A percentile compares a stretch with the other conserved stretches of the same genome.
phyloP scores from a whole-genome alignment of 2,888 invertebrate genomes.

The Troides helena region DNA sequence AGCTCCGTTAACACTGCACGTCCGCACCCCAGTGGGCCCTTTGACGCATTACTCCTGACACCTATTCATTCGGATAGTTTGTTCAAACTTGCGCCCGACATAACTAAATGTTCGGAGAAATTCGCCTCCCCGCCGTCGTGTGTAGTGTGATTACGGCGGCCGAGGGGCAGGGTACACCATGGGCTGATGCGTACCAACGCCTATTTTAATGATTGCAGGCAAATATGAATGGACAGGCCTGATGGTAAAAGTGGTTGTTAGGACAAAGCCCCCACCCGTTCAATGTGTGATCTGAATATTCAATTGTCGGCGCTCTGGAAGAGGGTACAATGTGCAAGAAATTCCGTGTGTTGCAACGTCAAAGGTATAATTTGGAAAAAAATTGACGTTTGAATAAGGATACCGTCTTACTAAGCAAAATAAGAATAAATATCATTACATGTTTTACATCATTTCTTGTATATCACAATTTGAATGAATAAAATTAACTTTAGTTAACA shows the following conservation, averaged over 20 bases:
- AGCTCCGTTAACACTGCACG: conserved; percentile 73
- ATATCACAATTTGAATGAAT: too few species aligned
- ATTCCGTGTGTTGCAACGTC: conserved; percentile 28
- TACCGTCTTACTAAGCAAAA: background rate
- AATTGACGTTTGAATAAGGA: conserved; percentile 5
- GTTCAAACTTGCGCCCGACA: conserved; percentile 40
- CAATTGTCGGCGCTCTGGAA: conserved; percentile 41
- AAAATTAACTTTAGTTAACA: too few species aligned
- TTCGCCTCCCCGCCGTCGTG: conserved; percentile 39
- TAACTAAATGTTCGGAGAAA: conserved; percentile 39
- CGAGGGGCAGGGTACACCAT: conserved; percentile 43
- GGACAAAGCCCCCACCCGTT: conserved; percentile 56
- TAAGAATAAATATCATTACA: too few species aligned
- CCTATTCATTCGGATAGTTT: conserved; percentile 71
- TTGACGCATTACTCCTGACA: conserved; percentile 75
- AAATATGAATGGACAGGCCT: conserved; percentile 75
- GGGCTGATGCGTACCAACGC: conserved; percentile 47
- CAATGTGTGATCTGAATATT: conserved; percentile 72
- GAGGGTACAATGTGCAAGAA: conserved; percentile 16
- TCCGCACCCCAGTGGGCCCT: conserved; percentile 56
- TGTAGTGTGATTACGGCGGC: conserved; percentile 23
- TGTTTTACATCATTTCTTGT: too few species aligned
- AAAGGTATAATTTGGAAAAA: background rate
- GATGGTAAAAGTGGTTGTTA: conserved; percentile 72
- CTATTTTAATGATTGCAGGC: conserved; percentile 68